Percentiles rank a stretch among this genome's conserved stretches.
phyloP scores from a whole-genome alignment of 2,888 invertebrate genomes.

The Rotaria sp. region DNA sequence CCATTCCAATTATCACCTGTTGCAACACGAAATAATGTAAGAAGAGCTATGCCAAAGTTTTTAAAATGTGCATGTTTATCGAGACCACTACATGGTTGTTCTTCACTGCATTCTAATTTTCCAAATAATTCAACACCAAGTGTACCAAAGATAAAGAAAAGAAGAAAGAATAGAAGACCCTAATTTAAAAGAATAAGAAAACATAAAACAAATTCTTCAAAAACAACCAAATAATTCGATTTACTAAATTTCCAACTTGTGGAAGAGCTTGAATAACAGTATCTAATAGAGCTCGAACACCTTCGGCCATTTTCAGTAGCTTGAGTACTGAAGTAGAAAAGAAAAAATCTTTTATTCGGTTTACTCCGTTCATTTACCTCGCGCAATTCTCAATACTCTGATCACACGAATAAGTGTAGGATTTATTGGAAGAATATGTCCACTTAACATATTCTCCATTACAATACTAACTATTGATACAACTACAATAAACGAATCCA shows the following conservation, averaged over 20 bases:
- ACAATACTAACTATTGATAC: slow-evolving; percentile 94
- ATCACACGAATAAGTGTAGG: slow-evolving; percentile 98
- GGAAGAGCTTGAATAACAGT: slow-evolving; percentile 99
- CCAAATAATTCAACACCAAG: slow-evolving; percentile 97
- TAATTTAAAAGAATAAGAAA: neutral
- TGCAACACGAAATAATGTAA: slow-evolving; percentile 94
- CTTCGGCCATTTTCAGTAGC: slow-evolving; percentile 97
- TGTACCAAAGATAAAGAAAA: slow-evolving; percentile 99
- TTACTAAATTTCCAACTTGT: slow-evolving; percentile 83
- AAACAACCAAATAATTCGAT: neutral
- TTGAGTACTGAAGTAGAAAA: slow-evolving; percentile 70
- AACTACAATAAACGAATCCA: slow-evolving; percentile 93
- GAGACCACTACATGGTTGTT: slow-evolving; percentile 86
- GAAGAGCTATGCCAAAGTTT: slow-evolving; percentile 92
- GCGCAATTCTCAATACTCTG: slow-evolving; percentile 90
- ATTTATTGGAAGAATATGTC: slow-evolving; percentile 83
- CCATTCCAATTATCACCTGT: slow-evolving; percentile 99
- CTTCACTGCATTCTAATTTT: slow-evolving; percentile 61
- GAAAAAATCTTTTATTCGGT: neutral
- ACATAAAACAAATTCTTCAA: neutral
- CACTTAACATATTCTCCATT: slow-evolving; percentile 89
- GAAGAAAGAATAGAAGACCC: slow-evolving; percentile 88
- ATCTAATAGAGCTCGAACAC: slow-evolving; percentile 89
- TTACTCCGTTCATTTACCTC: slow-evolving; percentile 53
- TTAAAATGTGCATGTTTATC: slow-evolving; percentile 98